Evolutionary conservation across 2,888 invertebrate species (phyloP), one percentile per base, ranked within the genome.

Genomic region (Lissocephala sabroskyi): DNA sequence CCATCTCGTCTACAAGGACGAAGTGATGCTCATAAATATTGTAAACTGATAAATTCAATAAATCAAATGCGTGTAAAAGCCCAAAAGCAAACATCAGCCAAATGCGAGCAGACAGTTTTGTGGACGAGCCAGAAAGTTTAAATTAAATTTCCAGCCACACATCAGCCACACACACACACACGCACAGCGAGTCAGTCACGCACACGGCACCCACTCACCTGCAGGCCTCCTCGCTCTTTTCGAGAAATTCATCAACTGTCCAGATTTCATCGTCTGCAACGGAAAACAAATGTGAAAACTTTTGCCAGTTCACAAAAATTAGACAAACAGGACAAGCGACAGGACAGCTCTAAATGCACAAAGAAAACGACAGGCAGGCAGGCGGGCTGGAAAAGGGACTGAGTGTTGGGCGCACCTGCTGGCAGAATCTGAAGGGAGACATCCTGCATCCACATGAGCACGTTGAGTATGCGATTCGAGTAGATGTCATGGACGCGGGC

Each of bases 401-500:
- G n/a, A n/a, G n/a, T n/a, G n/a, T 10, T 28, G 7, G 9, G 32
- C 56, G 32, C 23, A 57, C 86, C 86, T 82, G 89, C 90, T 9
- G 96, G 96, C 46, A 96, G 84, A 36, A 91, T 89, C 64, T 95
- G 91, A 42, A 97, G 86, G 0, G 90, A 89, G n/a, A 94, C 89
- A 43, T 90, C 90, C 79, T 94, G 93, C 95, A 97, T 97, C 58
- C 93, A 92, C 51, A 89, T 88, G 23, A 97, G 86, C 23, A 96
- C 94, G 78, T 94, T 92, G 49, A 96, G 88, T 61, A 97, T 96
- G 76, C 97, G 90, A 82, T 96, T 96, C 2, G 91, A 90, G 78
- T 96, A 94, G 51, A 97, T 93, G 80, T 97, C 97, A 71, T 94
- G 94, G 3, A 96, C 93, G 63, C 95, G 89, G 10, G 90, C 89